Evolutionary conservation across 2,888 invertebrate genomes (phyloP).

Genomic region (Podabrus alpinus): DNA sequence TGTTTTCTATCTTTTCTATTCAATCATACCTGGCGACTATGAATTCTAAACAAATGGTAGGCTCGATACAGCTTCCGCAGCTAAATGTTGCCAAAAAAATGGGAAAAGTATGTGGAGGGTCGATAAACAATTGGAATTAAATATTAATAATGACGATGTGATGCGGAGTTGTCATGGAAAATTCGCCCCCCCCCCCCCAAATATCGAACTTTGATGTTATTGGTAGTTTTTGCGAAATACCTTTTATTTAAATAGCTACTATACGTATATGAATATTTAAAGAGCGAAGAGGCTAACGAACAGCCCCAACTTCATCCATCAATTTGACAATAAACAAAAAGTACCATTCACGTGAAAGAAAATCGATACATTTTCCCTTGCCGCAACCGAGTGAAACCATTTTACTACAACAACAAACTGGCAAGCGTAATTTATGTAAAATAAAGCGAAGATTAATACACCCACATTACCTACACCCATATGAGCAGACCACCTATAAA

Average conservation of each 20-base stretch:
- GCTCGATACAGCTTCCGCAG: neutral
- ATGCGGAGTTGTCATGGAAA: no score
- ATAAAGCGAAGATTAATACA: neutral
- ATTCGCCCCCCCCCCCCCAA: no score
- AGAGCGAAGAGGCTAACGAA: neutral
- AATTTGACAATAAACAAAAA: conserved; percentile 3
- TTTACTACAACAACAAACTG: neutral
- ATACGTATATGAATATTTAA: neutral
- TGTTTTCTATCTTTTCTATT: conserved; percentile 7
- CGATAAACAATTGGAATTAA: no score
- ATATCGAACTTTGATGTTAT: no score
- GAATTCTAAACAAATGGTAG: neutral
- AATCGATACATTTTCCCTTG: neutral
- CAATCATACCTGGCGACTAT: neutral
- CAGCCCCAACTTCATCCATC: neutral
- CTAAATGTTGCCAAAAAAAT: neutral
- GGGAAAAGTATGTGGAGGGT: neutral
- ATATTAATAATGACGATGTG: no score
- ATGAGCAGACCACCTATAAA: conserved; percentile 10
- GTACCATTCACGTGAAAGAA: neutral
- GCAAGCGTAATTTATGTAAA: conserved; percentile 4
- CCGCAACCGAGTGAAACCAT: neutral
- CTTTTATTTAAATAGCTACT: no score
- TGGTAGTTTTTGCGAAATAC: no score
- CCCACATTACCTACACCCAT: neutral